Evolutionary conservation across 2,113 vertebrate genomes (phyloP).

Genomic region (Tragulus kanchil): DNA sequence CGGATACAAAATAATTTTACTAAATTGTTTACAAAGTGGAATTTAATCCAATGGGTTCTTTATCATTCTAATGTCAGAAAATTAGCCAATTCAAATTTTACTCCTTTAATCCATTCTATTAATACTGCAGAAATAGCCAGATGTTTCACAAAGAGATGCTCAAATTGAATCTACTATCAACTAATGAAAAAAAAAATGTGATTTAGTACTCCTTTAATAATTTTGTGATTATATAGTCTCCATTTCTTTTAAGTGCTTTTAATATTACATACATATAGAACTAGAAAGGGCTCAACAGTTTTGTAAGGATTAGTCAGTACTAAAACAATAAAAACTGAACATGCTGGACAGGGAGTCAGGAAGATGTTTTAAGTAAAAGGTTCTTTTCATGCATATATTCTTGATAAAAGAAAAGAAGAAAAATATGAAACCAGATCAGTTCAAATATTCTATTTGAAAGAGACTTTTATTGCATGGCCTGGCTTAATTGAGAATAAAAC

Average conservation of each 20-base stretch:
- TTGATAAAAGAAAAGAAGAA: slow-evolving; percentile 53
- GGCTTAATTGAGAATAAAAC: slow-evolving; percentile 49
- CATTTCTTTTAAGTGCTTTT: slow-evolving; percentile 59
- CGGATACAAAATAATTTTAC: slow-evolving; percentile 48
- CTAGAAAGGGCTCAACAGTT: slow-evolving; percentile 39
- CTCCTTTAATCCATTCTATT: slow-evolving; percentile 34
- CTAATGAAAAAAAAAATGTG: slow-evolving; percentile 36
- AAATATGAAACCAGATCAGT: slow-evolving; percentile 24
- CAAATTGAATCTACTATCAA: slow-evolving; percentile 45
- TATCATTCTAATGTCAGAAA: slow-evolving; percentile 6
- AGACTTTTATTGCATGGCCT: not conserved
- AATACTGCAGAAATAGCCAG: not conserved
- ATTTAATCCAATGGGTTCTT: slow-evolving; percentile 44
- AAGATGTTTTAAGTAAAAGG: slow-evolving; percentile 42
- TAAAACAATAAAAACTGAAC: slow-evolving; percentile 58
- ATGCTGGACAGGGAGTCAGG: slow-evolving; percentile 5
- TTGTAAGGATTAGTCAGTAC: slow-evolving; percentile 21
- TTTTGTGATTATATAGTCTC: slow-evolving; percentile 43
- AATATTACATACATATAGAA: slow-evolving; percentile 55
- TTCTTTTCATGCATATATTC: slow-evolving; percentile 57
- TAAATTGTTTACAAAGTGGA: slow-evolving; percentile 40
- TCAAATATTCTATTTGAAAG: slow-evolving; percentile 54
- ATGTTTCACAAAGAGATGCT: slow-evolving; percentile 1
- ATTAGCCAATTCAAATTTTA: slow-evolving; percentile 49
- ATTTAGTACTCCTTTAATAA: slow-evolving; percentile 43